Conservation (phyloP, 1,140 invertebrate genomes). For the Tenebrio molitor region DNA sequence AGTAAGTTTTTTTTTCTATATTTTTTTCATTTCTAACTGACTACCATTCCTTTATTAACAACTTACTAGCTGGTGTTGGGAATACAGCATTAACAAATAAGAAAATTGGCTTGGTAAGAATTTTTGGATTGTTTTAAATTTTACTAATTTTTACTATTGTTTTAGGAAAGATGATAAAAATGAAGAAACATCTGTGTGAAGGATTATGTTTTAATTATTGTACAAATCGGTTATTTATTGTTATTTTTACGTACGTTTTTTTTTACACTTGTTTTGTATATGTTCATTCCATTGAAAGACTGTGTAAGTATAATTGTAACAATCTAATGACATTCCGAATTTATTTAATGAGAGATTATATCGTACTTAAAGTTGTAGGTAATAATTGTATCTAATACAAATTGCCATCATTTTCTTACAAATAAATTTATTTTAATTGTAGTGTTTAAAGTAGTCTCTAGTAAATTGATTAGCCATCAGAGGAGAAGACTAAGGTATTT, state of each 20-base stretch:
- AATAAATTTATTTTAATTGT: slow-evolving; percentile 27
- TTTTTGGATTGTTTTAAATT: slow-evolving; percentile 57
- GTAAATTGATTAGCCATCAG: slow-evolving; percentile 49
- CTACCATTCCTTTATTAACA: slow-evolving; percentile 26
- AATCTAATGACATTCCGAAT: slow-evolving; percentile 53
- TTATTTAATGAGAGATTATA: slow-evolving; percentile 40
- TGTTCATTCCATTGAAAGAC: slow-evolving; percentile 48
- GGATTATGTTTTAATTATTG: slow-evolving; percentile 15
- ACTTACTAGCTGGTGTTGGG: slow-evolving; percentile 64
- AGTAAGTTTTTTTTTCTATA: slow-evolving; percentile 62
- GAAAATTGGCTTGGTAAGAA: slow-evolving; percentile 43
- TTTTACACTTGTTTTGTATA: slow-evolving; percentile 21
- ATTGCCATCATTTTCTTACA: slow-evolving; percentile 15
- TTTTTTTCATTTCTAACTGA: neutral
- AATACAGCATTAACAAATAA: slow-evolving; percentile 65
- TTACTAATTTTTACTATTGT: neutral
- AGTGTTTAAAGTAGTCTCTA: slow-evolving; percentile 41
- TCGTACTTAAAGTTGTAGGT: slow-evolving; percentile 18
- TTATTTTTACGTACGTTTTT: slow-evolving; percentile 12
- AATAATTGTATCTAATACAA: slow-evolving; percentile 24
- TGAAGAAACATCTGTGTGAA: slow-evolving; percentile 72
- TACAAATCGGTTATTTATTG: slow-evolving; percentile 52
- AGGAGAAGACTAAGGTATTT: slow-evolving; percentile 52
- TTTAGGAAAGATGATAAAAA: slow-evolving; percentile 72
- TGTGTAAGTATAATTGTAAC: slow-evolving; percentile 50